A percentile compares a stretch with the other conserved stretches of the same genome.
phyloP scores from a whole-genome alignment of 2,797 vertebrate species.

The Prunella strophiata region DNA sequence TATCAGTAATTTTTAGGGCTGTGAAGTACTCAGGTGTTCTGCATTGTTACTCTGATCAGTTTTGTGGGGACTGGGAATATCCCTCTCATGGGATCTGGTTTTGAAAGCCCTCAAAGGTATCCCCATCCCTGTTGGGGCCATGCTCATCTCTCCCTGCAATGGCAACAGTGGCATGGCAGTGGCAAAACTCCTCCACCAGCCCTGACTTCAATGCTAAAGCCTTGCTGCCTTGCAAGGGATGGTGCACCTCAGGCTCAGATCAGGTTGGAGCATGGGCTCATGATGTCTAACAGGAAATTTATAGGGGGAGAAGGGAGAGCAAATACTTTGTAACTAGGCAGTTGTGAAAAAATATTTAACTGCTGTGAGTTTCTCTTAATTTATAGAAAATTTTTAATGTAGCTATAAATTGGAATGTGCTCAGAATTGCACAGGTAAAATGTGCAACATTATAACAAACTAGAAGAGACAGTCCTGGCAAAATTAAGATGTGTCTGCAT shows the following conservation, averaged over 20 bases:
- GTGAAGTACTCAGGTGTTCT: background rate
- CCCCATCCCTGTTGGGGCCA: background rate
- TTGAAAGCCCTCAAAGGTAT: background rate
- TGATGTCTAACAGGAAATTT: background rate
- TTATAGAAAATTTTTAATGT: background rate
- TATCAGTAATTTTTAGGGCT: background rate
- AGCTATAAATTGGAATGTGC: background rate
- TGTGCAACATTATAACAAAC: background rate
- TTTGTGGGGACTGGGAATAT: background rate
- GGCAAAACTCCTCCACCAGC: accelerated
- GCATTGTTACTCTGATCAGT: background rate
- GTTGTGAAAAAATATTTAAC: background rate
- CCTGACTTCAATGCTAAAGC: accelerated
- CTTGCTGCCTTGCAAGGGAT: background rate
- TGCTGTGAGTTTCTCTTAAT: accelerated
- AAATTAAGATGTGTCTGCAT: background rate
- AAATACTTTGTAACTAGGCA: background rate
- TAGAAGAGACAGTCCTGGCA: background rate
- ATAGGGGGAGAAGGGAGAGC: background rate
- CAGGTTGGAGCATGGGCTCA: background rate
- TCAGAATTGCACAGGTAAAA: background rate
- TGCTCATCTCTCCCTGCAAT: background rate
- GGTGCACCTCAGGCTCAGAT: background rate
- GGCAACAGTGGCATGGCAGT: background rate
- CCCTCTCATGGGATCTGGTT: accelerated